Base-by-base conservation (phyloP, 2,888 invertebrate genomes). In the Leptura quadrifasciata region DNA sequence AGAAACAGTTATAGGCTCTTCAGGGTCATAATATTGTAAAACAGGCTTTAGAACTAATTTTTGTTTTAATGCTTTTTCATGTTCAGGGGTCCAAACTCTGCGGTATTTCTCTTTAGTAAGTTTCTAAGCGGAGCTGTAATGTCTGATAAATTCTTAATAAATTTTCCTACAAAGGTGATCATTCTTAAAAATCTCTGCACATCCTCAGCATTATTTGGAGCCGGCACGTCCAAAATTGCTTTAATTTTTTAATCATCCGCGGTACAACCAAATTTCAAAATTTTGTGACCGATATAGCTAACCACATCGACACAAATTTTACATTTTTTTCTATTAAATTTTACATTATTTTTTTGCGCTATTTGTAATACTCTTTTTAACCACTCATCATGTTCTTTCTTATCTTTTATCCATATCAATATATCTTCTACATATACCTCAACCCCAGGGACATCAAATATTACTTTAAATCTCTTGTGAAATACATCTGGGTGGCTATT, bases 241-340 rank as follows among this genome's bases (percentile, higher is more conserved):
- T 54, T 54, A 54, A 54, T 54, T 54, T 54, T 54, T n/a, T 6
- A 54, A 54, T 54, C 54, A 8, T 54, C 54, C 6, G n/a, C 24
- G 2, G 24, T 24, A 24, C 24, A 24, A 24, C 24, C 24, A 24
- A 24, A 24, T 24, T 24, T 24, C 24, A 5, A 24, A 24, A 24
- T 24, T 24, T 24, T 24, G 24, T 24, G 24, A 24, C 24, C 54
- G 12, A 54, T 54, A 54, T 54, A 54, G 54, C 8, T 54, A 54
- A 54, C 18, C 18, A 12, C 54, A 54, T 54, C 12, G 0, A 54
- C 54, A 54, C 54, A 54, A 18, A 54, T 54, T 18, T 54, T 54
- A 54, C 54, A 54, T 54, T 54, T 54, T 18, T 54, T n/a, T 54
- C 8, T n/a, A 54, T 54, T 54, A 54, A 54, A 54, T 54, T 54